Evolutionary conservation across 2,113 vertebrate genomes (phyloP), one percentile per base, ranked within the genome.

Genomic region (Phaethornis superciliosus): DNA sequence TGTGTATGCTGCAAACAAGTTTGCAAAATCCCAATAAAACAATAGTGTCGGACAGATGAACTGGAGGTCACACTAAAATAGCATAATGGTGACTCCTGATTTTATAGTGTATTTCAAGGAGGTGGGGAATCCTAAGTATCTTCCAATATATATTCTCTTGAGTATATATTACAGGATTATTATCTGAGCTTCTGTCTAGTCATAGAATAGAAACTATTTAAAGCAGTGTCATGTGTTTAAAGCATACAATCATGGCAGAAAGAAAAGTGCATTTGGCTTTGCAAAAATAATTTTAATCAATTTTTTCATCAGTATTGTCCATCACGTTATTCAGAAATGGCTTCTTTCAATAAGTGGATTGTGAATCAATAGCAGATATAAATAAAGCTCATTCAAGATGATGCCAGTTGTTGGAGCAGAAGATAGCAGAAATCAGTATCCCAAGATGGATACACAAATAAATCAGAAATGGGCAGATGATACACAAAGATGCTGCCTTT

Each of bases 341-440:
- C 93, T 97, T 96, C 84, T 96, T 96, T 97, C 85, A 96, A 77
- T 95, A 97, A 97, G 87, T 96, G 94, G 93, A 94, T 56, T 78
- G 42, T 74, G 70, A 97, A 96, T 98, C 97, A 93, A 97, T 97
- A 97, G 64, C 56, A 93, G 88, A 93, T 97, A 85, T 92, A 97
- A 96, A 97, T 90, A 94, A 91, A 80, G 47, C 44, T 60, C 80
- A 85, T 63, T 85, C 93, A 96, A 95, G 59, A 91, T 94, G 54
- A 51, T 97, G 96, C 92, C 89, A 91, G 78, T 95, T 5, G 4
- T n/a, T 77, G 63, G 44, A 54, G 21, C 35, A 75, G 62, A 93
- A 52, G 74, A 81, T 0, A 0, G 32, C 51, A 89, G 71, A 86
- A 93, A 79, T 91, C 42, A 47, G 47, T 68, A 91, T 64, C 68